These are phyloP conservation scores for Homalodisca vitripennis DNA, from an alignment of 1,140 invertebrate genomes.

Conservation along the genomic window DNA sequence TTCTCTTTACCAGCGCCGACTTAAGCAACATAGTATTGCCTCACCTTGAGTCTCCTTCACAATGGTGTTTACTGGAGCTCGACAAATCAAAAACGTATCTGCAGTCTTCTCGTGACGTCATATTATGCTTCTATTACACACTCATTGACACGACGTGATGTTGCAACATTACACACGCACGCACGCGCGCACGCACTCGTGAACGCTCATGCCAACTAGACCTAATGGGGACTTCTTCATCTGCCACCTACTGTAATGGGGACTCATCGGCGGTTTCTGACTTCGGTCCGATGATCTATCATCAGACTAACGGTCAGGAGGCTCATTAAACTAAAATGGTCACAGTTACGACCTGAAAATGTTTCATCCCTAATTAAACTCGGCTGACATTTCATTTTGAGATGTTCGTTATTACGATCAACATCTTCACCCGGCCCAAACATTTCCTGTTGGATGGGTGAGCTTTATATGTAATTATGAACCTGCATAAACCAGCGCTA, in stretches of 20 bases:
- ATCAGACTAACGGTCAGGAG: not conserved
- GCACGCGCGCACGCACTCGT: no score
- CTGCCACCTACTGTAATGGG: no score
- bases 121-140: not conserved
- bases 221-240: not conserved
- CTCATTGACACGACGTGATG: constrained; percentile 7
- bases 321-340: not conserved
- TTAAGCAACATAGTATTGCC: no score
- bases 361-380: constrained; percentile 21
- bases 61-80: no score
- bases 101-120: not conserved
- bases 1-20: no score
- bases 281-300: not conserved
- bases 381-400: not conserved
- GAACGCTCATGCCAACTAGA: not conserved
- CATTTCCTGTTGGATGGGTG: no score
- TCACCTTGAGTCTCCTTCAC: no score
- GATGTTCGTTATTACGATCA: constrained; percentile 20
- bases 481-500: no score
- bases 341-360: constrained; percentile 11
- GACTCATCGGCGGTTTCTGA: no score
- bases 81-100: not conserved
- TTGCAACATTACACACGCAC: constrained; percentile 2
- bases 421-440: not conserved
- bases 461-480: no score